Base-by-base conservation (phyloP, 2,888 invertebrate species). In the Athetis lepigone region DNA sequence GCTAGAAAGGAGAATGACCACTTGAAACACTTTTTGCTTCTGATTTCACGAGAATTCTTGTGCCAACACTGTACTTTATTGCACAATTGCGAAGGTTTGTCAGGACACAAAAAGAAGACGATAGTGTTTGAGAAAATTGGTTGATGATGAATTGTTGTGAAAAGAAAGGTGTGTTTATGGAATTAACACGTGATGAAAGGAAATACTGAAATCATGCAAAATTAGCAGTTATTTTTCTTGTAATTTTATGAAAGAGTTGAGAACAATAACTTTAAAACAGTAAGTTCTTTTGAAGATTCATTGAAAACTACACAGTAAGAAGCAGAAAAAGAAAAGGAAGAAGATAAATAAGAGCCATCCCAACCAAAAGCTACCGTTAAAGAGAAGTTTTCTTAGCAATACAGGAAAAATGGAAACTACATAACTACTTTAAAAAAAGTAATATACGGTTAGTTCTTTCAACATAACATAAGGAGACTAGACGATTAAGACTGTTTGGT, bases 1-100 rank as follows among this genome's bases (percentile, higher is more conserved):
- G 61, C 52, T 67, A 45, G 58, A 62, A 75, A 67, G 70, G 61
- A 75, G 65, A 72, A 64, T 76, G 66, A 70, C 76, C 66, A 62
- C 47, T 60, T 59, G 29, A 64, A 59, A 60, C 49, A 62, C 43
- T 75, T 75, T 74, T 76, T 66, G 70, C 58, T 57, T 8, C 39
- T 45, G 46, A 49, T 51, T 75, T 51, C 45, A 52, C 58, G 42
- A 75, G 66, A 70, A 59, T 62, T 56, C 40, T 56, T 21, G 39
- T 45, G 9, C 37, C 37, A n/a, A 64, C 43, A 50, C 56, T 21
- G 33, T 51, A 40, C 66, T 52, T 50, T 69, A 73, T 54, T 61
- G 55, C 52, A 63, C 40, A 49, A 55, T 63, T 54, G 59, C 56
- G 40, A 42, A 51, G 29, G 37, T 65, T 33, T 51, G 46, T 58